phyloP scores from a whole-genome alignment of 2,113 vertebrate genomes.

The Alaudala cheleensis region DNA sequence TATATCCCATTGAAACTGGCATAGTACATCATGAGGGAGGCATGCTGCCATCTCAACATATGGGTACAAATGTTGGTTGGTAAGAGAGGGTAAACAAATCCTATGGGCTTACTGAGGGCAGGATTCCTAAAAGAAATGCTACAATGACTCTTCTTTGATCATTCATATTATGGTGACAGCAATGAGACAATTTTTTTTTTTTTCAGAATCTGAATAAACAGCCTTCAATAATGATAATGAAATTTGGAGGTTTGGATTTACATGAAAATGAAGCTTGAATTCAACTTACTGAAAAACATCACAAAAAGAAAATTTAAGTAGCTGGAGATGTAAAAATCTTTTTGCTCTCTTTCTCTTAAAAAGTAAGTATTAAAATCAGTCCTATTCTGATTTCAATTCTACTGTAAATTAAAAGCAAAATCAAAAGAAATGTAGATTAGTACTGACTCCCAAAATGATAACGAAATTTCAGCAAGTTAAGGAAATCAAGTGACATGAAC shows the following conservation, averaged over 20 bases:
- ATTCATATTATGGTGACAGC: slow-evolving; percentile 51
- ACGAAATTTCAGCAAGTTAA: background rate
- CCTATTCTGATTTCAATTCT: slow-evolving; percentile 4
- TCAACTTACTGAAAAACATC: slow-evolving; percentile 16
- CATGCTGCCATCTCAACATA: slow-evolving; percentile 69
- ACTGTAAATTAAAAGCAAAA: slow-evolving; percentile 7
- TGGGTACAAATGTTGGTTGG: slow-evolving; percentile 58
- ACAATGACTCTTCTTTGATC: slow-evolving; percentile 55
- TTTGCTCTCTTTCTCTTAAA: background rate
- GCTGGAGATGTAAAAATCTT: background rate
- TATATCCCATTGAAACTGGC: slow-evolving; percentile 63
- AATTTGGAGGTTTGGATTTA: slow-evolving; percentile 46
- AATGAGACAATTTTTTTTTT: background rate
- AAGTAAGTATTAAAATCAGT: slow-evolving; percentile 2
- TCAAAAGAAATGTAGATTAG: background rate
- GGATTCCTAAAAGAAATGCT: slow-evolving; percentile 60
- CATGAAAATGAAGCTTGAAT: slow-evolving; percentile 37
- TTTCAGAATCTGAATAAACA: slow-evolving; percentile 22
- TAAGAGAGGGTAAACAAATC: slow-evolving; percentile 67
- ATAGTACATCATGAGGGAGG: slow-evolving; percentile 34
- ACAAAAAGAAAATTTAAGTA: background rate
- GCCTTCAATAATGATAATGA: slow-evolving; percentile 45
- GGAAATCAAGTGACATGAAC: background rate
- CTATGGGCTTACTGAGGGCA: slow-evolving; percentile 55
- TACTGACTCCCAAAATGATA: background rate